A percentile compares a stretch with the other conserved stretches of the same genome.
These are phyloP conservation scores for Hydrochoerus hydrochaeris DNA, from an alignment of 2,113 vertebrate genomes.

Conservation along the genomic window DNA sequence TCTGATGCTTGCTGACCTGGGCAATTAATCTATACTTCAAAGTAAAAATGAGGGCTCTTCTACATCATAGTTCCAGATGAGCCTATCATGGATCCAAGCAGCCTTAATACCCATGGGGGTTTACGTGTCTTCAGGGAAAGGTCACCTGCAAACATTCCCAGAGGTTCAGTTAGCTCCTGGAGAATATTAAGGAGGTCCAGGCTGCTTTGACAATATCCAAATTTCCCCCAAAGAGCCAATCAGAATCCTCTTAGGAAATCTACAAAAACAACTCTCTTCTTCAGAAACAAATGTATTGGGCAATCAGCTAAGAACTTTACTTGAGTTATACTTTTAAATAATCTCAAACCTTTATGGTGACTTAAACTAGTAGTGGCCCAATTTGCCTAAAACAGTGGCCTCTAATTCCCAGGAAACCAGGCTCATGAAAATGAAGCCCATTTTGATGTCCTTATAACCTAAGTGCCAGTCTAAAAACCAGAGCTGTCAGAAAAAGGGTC, in stretches of 20 bases:
- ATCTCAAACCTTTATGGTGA: constrained; percentile 6
- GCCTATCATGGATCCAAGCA: neutral
- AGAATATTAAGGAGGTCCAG: constrained; percentile 21
- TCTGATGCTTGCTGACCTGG: neutral
- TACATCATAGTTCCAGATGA: neutral
- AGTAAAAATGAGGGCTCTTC: neutral
- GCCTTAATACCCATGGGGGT: neutral
- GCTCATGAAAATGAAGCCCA: neutral
- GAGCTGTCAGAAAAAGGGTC: neutral
- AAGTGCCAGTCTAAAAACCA: neutral
- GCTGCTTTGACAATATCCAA: constrained; percentile 40
- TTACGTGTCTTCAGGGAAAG: constrained; percentile 7
- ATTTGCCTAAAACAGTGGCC: neutral
- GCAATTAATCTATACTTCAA: neutral
- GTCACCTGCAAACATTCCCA: constrained; percentile 47
- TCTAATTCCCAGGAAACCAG: neutral
- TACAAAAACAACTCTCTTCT: constrained; percentile 8
- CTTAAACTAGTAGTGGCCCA: neutral
- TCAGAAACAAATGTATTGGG: constrained; percentile 28
- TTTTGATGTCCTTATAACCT: neutral
- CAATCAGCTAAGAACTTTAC: neutral
- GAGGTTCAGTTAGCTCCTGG: constrained; percentile 57
- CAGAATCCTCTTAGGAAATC: constrained; percentile 65
- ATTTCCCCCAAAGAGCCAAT: constrained; percentile 67
- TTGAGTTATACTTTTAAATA: constrained; percentile 40